Evolutionary conservation across 2,113 vertebrate genomes (phyloP).

Genomic region (Stigmatopora argus): DNA sequence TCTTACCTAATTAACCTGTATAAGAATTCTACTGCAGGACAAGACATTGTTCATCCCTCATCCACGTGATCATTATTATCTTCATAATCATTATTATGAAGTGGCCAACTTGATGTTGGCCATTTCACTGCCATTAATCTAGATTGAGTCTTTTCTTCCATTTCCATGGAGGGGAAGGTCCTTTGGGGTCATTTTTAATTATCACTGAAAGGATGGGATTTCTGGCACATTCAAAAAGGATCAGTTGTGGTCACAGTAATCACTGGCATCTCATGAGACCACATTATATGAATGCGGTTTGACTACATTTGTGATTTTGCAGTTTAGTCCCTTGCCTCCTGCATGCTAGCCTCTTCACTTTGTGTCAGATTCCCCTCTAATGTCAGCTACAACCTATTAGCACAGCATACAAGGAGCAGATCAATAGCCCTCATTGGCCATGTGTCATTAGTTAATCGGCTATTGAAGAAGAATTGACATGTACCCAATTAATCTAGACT

Average conservation of each 20-base stretch:
- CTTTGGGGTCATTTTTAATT: constrained; percentile 71
- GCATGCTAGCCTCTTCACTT: constrained; percentile 25
- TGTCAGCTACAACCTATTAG: constrained; percentile 94
- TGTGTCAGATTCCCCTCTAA: constrained; percentile 84
- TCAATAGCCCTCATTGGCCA: constrained; percentile 97
- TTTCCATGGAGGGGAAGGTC: constrained; percentile 35
- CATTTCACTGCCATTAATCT: constrained; percentile 67
- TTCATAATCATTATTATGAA: constrained; percentile 72
- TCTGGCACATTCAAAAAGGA: constrained; percentile 46
- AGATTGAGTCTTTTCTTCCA: constrained; percentile 58
- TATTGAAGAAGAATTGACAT: constrained; percentile 99
- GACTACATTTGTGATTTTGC: constrained; percentile 31
- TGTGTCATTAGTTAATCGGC: constrained; percentile 99
- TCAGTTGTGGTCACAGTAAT: constrained; percentile 62
- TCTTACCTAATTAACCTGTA: constrained; percentile 81
- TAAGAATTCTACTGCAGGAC: constrained; percentile 72
- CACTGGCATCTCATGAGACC: constrained; percentile 35
- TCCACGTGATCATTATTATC: constrained; percentile 74
- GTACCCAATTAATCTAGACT: constrained; percentile 97
- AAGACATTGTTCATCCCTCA: constrained; percentile 72
- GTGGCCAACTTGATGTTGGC: constrained; percentile 68
- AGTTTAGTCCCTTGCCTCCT: constrained; percentile 18
- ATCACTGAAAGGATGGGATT: constrained; percentile 60
- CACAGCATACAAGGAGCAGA: constrained; percentile 83
- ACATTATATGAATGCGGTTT: constrained; percentile 28